Percentiles rank a stretch among this genome's conserved stretches.
These are phyloP conservation scores for Hypomesus transpacificus DNA, from an alignment of 2,113 vertebrate genomes.

Conservation along the genomic window DNA sequence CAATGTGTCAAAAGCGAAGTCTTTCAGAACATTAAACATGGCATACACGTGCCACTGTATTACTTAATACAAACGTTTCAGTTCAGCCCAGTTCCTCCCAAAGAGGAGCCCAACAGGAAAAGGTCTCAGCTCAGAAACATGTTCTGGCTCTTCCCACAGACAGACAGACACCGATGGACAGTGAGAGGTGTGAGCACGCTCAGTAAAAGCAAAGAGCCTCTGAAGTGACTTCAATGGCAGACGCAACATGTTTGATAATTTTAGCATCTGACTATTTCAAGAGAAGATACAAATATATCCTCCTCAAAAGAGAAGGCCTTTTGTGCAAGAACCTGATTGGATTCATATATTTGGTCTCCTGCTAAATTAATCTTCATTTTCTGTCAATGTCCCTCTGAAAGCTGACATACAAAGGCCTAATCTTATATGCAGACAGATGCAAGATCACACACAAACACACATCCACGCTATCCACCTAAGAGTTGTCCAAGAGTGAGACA, in stretches of 20 bases:
- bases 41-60: no score
- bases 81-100: no score
- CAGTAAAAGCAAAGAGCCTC: background rate
- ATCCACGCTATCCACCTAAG: background rate
- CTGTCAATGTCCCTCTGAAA: conserved; percentile 9
- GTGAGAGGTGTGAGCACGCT: background rate
- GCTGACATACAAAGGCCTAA: background rate
- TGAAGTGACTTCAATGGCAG: conserved; percentile 12
- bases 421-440: background rate
- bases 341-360: background rate
- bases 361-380: background rate
- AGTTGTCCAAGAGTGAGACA: background rate
- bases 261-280: conserved; percentile 19
- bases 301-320: background rate
- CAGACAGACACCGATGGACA: background rate
- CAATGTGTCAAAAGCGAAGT: no score
- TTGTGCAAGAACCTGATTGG: background rate
- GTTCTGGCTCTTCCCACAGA: background rate
- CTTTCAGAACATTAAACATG: no score
- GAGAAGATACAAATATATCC: conserved; percentile 11
- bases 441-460: background rate
- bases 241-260: background rate
- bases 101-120: background rate
- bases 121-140: background rate
- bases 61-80: no score